Conservation (phyloP, 2,113 vertebrate species). For the Irena cyanogastra region DNA sequence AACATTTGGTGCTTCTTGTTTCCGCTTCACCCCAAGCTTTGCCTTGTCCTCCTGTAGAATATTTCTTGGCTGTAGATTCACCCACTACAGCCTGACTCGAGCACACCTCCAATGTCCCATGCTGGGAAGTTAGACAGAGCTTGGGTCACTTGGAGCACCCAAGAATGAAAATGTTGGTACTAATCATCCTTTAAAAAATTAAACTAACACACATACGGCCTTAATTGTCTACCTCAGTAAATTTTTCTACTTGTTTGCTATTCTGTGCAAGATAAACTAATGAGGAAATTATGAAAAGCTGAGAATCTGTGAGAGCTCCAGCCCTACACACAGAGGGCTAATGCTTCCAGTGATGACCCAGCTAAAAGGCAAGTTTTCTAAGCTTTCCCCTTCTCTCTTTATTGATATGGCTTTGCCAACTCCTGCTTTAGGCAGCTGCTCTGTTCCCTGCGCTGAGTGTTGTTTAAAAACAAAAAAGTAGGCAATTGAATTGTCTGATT, state of each 20-base stretch:
- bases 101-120: fast-evolving
- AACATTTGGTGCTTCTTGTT: background rate
- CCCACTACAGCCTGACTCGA: background rate
- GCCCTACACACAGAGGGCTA: background rate
- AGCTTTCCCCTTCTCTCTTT: background rate
- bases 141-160: background rate
- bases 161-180: background rate
- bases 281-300: background rate
- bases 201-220: background rate
- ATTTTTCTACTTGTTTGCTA: background rate
- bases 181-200: background rate
- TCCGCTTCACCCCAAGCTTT: background rate
- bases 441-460: background rate
- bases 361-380: background rate
- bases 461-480: background rate
- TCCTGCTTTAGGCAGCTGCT: background rate
- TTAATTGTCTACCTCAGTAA: background rate
- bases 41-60: background rate
- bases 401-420: background rate
- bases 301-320: background rate
- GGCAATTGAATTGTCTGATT: background rate
- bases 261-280: background rate
- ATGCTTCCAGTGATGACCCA: background rate
- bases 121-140: background rate
- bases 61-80: background rate